A percentile compares a stretch with the other conserved stretches of the same genome.
Conservation (phyloP, 2,888 invertebrate species). For the Drosophila fulvimacula region DNA sequence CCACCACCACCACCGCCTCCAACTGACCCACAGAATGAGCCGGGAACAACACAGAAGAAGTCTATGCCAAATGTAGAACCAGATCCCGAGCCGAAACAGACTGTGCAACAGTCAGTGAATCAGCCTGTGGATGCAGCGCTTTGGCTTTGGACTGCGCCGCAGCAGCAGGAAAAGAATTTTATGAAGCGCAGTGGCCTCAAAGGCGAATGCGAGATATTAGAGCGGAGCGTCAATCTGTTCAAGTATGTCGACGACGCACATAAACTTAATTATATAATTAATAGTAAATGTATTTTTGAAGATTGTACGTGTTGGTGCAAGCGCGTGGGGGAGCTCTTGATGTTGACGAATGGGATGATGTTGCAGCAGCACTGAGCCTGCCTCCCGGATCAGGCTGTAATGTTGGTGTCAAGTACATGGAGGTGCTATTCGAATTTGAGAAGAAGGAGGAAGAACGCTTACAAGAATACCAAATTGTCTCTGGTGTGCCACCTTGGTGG, state of each 20-base stretch:
- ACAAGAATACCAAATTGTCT: constrained; percentile 3
- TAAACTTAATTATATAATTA: background rate
- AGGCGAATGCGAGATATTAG: constrained; percentile 21
- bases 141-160: constrained; percentile 43
- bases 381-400: constrained; percentile 23
- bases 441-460: constrained; percentile 31
- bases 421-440: constrained; percentile 34
- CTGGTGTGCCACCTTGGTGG: constrained; percentile 43
- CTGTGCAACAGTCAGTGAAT: background rate
- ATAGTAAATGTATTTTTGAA: background rate
- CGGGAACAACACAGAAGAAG: background rate
- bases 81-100: background rate
- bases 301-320: constrained; percentile 36
- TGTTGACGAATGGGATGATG: constrained; percentile 46
- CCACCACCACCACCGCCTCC: too few species aligned
- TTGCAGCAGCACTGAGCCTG: constrained; percentile 35
- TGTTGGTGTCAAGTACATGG: constrained; percentile 37
- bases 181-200: constrained; percentile 26
- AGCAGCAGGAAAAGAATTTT: constrained; percentile 45
- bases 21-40: background rate
- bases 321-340: constrained; percentile 37
- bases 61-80: background rate
- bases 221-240: constrained; percentile 30
- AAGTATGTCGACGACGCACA: constrained; percentile 23
- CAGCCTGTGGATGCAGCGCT: constrained; percentile 14